Percentiles rank a stretch among this genome's conserved stretches.
Evolutionary conservation across 2,113 vertebrate species (phyloP).

Genomic region (Aramus guarauna): DNA sequence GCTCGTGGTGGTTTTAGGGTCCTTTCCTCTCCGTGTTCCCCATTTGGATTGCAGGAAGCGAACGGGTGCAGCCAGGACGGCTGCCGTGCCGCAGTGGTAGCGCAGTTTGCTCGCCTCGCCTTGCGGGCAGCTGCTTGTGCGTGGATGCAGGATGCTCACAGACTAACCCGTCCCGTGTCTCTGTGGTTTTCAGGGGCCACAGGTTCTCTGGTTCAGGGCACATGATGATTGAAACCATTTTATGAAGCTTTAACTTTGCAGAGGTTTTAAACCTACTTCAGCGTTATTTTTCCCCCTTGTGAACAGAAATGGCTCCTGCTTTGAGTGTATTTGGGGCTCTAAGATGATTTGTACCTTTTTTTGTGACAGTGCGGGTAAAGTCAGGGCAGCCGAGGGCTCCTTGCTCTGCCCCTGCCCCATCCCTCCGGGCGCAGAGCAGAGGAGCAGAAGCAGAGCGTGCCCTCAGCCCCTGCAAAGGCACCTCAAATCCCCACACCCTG

Average conservation of each 20-base stretch:
- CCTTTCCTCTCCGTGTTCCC: neutral
- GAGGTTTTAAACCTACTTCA: neutral
- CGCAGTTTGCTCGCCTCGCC: too few relatives aligned
- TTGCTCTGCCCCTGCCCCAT: neutral
- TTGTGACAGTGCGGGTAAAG: neutral
- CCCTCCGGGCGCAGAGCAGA: neutral
- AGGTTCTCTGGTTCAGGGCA: neutral
- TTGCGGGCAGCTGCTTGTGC: rapidly evolving
- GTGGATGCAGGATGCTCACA: neutral
- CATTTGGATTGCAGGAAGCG: neutral
- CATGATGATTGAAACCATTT: rapidly evolving
- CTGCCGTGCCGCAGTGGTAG: neutral
- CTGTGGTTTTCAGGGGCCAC: neutral
- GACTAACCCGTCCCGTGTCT: neutral
- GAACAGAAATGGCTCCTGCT: neutral
- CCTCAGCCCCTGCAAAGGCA: neutral
- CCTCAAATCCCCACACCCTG: neutral
- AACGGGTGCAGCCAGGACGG: neutral
- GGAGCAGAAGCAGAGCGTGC: neutral
- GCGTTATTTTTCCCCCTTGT: rapidly evolving
- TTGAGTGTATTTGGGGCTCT: neutral
- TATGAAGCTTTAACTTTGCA: neutral
- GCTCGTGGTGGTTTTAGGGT: rapidly evolving
- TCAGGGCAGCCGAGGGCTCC: neutral
- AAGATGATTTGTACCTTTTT: neutral